phyloP scores from a whole-genome alignment of 1,140 invertebrate species.

The Drosophila albomicans region DNA sequence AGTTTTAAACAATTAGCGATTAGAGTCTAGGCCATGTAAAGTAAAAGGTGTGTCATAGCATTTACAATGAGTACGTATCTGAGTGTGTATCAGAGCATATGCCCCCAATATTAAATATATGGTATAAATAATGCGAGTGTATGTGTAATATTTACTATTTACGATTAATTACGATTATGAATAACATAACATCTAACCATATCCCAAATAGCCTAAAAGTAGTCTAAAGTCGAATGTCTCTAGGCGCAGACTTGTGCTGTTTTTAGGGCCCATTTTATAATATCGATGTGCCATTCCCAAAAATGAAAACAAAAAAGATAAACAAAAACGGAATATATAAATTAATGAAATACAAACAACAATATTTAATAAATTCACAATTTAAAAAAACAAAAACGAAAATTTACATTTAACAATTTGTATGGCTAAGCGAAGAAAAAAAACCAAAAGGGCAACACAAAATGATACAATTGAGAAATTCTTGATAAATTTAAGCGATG shows the following conservation, averaged over 20 bases:
- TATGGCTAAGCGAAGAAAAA: conserved; percentile 41
- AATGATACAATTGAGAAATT: conserved; percentile 39
- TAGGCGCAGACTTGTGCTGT: conserved; percentile 62
- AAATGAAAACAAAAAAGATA: conserved; percentile 22
- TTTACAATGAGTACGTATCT: conserved; percentile 49
- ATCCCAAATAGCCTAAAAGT: conserved; percentile 80
- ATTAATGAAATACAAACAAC: conserved; percentile 18
- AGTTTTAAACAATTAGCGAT: conserved; percentile 73
- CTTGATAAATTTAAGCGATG: conserved; percentile 47
- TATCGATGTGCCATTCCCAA: conserved; percentile 80
- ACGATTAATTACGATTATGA: conserved; percentile 39
- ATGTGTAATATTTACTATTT: conserved; percentile 33
- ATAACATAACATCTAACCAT: conserved; percentile 59
- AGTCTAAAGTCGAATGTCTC: conserved; percentile 65
- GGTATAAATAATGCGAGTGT: conserved; percentile 34
- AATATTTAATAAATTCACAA: conserved; percentile 43
- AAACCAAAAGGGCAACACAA: conserved; percentile 60
- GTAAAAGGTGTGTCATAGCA: conserved; percentile 83
- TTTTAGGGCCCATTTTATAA: conserved; percentile 75
- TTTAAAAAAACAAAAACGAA: conserved; percentile 33
- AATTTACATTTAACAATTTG: conserved; percentile 59
- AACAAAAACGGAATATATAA: conserved; percentile 24
- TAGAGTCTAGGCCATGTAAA: conserved; percentile 78
- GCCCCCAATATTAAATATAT: conserved; percentile 56
- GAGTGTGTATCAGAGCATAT: conserved; percentile 44